A percentile compares a stretch with the other conserved stretches of the same genome.
phyloP scores from a whole-genome alignment of 2,113 vertebrate species.

The Bagarius yarrelli region DNA sequence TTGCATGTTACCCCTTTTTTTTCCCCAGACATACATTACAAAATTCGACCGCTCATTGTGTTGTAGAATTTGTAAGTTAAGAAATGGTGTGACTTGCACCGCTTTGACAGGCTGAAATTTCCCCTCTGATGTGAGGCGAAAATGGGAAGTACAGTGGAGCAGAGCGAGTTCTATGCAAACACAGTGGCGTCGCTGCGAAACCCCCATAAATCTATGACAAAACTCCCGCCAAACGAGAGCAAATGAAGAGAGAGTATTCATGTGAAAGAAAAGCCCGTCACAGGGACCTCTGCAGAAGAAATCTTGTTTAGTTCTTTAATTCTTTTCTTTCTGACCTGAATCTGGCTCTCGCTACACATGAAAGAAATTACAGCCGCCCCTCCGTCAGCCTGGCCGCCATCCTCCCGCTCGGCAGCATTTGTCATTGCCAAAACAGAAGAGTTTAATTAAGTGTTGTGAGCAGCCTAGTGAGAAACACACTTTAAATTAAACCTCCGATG shows the following conservation, averaged over 20 bases:
- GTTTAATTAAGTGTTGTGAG: slow-evolving; percentile 99
- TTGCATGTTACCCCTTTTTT: slow-evolving; percentile 42
- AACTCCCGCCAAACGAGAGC: slow-evolving; percentile 61
- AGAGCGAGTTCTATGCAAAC: slow-evolving; percentile 60
- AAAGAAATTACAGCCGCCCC: slow-evolving; percentile 90
- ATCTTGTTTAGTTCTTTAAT: slow-evolving; percentile 82
- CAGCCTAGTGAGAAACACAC: slow-evolving; percentile 99
- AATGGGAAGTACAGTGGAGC: slow-evolving; percentile 58
- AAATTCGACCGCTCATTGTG: slow-evolving; percentile 40
- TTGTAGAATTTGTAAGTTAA: slow-evolving; percentile 40
- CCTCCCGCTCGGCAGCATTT: slow-evolving; percentile 90
- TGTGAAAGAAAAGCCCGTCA: slow-evolving; percentile 73
- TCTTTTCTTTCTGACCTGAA: slow-evolving; percentile 84
- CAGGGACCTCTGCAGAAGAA: slow-evolving; percentile 71
- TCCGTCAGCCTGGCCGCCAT: slow-evolving; percentile 84
- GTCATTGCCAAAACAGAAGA: slow-evolving; percentile 99
- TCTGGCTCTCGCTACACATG: slow-evolving; percentile 82
- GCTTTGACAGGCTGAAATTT: slow-evolving; percentile 60
- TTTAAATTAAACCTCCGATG: slow-evolving; percentile 98
- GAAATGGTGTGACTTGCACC: slow-evolving; percentile 51
- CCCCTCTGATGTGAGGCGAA: slow-evolving; percentile 60
- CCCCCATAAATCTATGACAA: slow-evolving; percentile 76
- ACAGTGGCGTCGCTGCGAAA: slow-evolving; percentile 51
- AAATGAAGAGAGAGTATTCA: slow-evolving; percentile 62
- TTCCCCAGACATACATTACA: slow-evolving; percentile 39